A percentile compares a stretch with the other conserved stretches of the same genome.
phyloP scores from a whole-genome alignment of 1,140 invertebrate genomes.

The Mya arenaria region DNA sequence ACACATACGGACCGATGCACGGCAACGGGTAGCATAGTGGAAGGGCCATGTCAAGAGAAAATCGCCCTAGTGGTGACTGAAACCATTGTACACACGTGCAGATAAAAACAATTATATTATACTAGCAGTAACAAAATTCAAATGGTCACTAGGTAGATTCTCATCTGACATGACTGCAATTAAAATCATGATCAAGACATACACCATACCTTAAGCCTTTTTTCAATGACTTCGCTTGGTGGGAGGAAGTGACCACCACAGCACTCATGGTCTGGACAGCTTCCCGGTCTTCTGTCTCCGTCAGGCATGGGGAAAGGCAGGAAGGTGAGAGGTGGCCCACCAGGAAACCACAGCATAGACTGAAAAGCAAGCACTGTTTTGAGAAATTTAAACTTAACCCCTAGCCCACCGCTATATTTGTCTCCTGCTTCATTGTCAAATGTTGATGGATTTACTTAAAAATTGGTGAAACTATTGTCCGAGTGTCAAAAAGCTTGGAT shows the following conservation, averaged over 20 bases:
- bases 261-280: constrained; percentile 6
- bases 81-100: not conserved
- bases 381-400: not conserved
- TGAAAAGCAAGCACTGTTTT: constrained; percentile 10
- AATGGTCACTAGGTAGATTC: constrained; percentile 8
- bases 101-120: not conserved
- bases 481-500: too few species aligned
- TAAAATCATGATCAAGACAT: constrained; percentile 3
- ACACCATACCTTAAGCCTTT: constrained; percentile 3
- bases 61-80: not conserved
- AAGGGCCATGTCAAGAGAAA: not conserved
- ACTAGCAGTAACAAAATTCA: not conserved
- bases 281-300: constrained; percentile 9
- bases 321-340: constrained; percentile 16
- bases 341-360: constrained; percentile 25
- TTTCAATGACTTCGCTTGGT: constrained; percentile 17
- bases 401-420: too few species aligned
- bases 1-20: too few species aligned
- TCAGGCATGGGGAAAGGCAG: constrained; percentile 12
- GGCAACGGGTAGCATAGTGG: too few species aligned
- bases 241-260: constrained; percentile 8
- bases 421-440: too few species aligned
- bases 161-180: not conserved
- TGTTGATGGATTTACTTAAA: too few species aligned
- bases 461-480: too few species aligned